Evolutionary conservation across 2,113 vertebrate species (phyloP).

Genomic region (Camelus dromedarius): DNA sequence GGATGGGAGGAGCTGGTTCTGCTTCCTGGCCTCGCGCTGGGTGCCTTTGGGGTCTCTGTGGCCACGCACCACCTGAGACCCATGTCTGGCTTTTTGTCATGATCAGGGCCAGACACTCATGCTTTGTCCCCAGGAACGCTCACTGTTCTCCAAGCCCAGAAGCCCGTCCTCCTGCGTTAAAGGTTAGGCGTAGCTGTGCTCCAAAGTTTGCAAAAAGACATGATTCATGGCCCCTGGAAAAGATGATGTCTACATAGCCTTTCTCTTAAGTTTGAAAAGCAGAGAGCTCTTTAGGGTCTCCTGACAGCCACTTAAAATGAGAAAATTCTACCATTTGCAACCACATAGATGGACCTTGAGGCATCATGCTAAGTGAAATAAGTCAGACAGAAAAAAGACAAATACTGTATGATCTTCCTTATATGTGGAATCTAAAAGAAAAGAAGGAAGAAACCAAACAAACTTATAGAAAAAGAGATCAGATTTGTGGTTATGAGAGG

Average conservation of each 20-base stretch:
- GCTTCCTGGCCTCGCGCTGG: background rate
- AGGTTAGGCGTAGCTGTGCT: background rate
- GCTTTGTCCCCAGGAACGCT: background rate
- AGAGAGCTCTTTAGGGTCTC: too few relatives aligned
- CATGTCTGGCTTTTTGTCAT: background rate
- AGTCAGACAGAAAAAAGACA: background rate
- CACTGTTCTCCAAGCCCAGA: background rate
- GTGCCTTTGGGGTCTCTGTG: too few relatives aligned
- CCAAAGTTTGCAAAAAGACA: background rate
- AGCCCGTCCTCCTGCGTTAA: background rate
- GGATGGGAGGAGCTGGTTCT: background rate
- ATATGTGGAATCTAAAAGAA: background rate
- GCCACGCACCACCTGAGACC: background rate
- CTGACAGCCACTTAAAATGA: background rate
- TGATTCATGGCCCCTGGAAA: background rate
- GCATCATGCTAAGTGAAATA: background rate
- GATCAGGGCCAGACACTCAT: background rate
- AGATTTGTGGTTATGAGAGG: background rate
- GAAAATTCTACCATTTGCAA: background rate
- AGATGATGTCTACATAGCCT: background rate
- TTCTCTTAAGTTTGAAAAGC: too few relatives aligned
- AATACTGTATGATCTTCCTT: background rate
- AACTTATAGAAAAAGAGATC: background rate
- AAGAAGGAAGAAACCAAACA: background rate
- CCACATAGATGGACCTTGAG: background rate